Conservation (phyloP, 2,888 invertebrate genomes). For the Pedicia rivosa region DNA sequence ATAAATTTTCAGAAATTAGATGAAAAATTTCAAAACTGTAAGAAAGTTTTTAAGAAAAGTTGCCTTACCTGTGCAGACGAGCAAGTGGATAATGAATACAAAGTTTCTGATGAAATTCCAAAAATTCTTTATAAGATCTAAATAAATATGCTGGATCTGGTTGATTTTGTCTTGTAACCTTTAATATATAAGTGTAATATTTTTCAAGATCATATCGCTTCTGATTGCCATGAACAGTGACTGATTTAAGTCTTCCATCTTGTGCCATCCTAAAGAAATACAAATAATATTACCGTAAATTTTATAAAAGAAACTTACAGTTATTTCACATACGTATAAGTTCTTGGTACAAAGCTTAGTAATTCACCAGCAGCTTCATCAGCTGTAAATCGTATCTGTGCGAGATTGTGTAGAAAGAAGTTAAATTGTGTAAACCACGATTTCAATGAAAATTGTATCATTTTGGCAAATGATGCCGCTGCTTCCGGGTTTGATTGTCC, state of each 20-base stretch:
- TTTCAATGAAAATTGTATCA: slow-evolving; percentile 90
- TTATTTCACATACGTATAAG: slow-evolving; percentile 61
- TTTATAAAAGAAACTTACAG: not conserved
- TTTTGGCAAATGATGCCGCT: slow-evolving; percentile 84
- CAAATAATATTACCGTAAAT: slow-evolving; percentile 1
- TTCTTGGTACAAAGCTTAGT: slow-evolving; percentile 84
- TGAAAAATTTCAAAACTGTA: too few species aligned
- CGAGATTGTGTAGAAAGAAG: slow-evolving; percentile 94
- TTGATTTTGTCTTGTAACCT: slow-evolving; percentile 69
- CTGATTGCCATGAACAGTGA: slow-evolving; percentile 77
- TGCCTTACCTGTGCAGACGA: slow-evolving; percentile 73
- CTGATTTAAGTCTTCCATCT: slow-evolving; percentile 75
- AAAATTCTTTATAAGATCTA: slow-evolving; percentile 92
- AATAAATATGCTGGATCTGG: slow-evolving; percentile 79
- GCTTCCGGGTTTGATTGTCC: slow-evolving; percentile 88
- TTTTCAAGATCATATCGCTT: slow-evolving; percentile 96
- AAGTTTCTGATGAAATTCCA: slow-evolving; percentile 89
- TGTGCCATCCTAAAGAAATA: slow-evolving; percentile 50
- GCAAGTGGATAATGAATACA: slow-evolving; percentile 83
- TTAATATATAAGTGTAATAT: slow-evolving; percentile 85
- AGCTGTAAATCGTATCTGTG: slow-evolving; percentile 81
- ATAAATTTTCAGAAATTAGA: too few species aligned
- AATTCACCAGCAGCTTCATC: slow-evolving; percentile 68
- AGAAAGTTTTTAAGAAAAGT: too few species aligned
- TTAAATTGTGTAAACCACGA: slow-evolving; percentile 93